These are phyloP conservation scores for Aleiodes alternator DNA, from an alignment of 2,888 invertebrate genomes.

Conservation along the genomic window DNA sequence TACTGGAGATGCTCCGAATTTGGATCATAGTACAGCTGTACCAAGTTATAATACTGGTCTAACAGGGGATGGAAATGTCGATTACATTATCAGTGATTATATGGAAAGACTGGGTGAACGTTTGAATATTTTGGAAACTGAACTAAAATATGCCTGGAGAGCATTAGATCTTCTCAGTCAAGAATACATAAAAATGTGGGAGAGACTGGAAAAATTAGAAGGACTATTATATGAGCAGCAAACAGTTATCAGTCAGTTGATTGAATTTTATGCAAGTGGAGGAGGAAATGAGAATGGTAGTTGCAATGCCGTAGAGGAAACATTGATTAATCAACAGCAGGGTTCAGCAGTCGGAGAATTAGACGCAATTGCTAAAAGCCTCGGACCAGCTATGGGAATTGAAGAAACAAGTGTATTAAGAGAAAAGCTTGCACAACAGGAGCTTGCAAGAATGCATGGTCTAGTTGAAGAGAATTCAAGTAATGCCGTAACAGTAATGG, in stretches of 20 bases:
- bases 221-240: slow-evolving; percentile 92
- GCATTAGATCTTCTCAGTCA: slow-evolving; percentile 92
- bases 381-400: slow-evolving; percentile 68
- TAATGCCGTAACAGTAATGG: slow-evolving; percentile 61
- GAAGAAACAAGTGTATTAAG: slow-evolving; percentile 69
- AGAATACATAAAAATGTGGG: slow-evolving; percentile 97
- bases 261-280: slow-evolving; percentile 85
- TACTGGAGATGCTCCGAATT: slow-evolving; percentile 58
- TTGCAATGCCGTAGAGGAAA: slow-evolving; percentile 61
- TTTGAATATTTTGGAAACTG: slow-evolving; percentile 91
- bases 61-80: slow-evolving; percentile 71
- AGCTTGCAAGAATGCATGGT: slow-evolving; percentile 69
- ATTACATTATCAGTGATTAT: slow-evolving; percentile 91
- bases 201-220: slow-evolving; percentile 91
- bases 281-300: slow-evolving; percentile 73
- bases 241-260: slow-evolving; percentile 90
- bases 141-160: slow-evolving; percentile 94
- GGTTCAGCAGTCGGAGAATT: slow-evolving; percentile 69
- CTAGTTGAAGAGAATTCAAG: slow-evolving; percentile 65
- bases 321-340: slow-evolving; percentile 56
- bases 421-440: slow-evolving; percentile 70
- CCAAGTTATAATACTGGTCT: slow-evolving; percentile 59
- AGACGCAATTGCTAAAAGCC: slow-evolving; percentile 71
- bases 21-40: slow-evolving; percentile 63
- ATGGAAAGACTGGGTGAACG: slow-evolving; percentile 93